Percentiles rank a stretch among this genome's conserved stretches.
phyloP scores from a whole-genome alignment of 1,140 invertebrate species.

The Chrysopa pallens region DNA sequence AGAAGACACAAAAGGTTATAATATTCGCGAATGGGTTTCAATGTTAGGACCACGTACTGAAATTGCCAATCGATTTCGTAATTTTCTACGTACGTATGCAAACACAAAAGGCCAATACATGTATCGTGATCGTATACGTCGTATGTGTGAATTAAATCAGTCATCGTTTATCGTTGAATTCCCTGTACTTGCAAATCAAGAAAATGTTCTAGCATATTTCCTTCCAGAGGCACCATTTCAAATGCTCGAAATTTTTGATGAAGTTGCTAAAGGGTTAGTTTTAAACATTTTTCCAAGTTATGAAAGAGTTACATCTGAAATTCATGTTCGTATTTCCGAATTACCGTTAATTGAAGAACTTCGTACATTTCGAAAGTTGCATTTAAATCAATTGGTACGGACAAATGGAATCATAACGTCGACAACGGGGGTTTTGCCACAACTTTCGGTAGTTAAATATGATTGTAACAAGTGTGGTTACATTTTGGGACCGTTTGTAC shows the following conservation, averaged over 20 bases:
- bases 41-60: conserved; percentile 92
- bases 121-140: conserved; percentile 82
- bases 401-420: conserved; percentile 92
- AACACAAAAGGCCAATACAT: conserved; percentile 76
- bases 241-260: conserved; percentile 90
- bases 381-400: conserved; percentile 88
- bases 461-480: conserved; percentile 95
- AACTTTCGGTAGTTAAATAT: conserved; percentile 90
- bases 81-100: conserved; percentile 80
- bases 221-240: conserved; percentile 92
- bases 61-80: conserved; percentile 93
- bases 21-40: conserved; percentile 87
- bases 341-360: conserved; percentile 92
- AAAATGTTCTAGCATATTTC: conserved; percentile 91
- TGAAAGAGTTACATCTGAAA: conserved; percentile 79
- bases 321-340: conserved; percentile 88
- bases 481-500: conserved; percentile 88
- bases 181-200: conserved; percentile 69
- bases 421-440: conserved; percentile 88
- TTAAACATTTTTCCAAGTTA: conserved; percentile 92
- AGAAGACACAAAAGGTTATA: conserved; percentile 86
- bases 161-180: conserved; percentile 91
- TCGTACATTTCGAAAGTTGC: conserved; percentile 84
- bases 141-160: conserved; percentile 87
- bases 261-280: conserved; percentile 89